Base-by-base conservation (phyloP, 2,797 vertebrate genomes). In the Acanthiza pusilla region DNA sequence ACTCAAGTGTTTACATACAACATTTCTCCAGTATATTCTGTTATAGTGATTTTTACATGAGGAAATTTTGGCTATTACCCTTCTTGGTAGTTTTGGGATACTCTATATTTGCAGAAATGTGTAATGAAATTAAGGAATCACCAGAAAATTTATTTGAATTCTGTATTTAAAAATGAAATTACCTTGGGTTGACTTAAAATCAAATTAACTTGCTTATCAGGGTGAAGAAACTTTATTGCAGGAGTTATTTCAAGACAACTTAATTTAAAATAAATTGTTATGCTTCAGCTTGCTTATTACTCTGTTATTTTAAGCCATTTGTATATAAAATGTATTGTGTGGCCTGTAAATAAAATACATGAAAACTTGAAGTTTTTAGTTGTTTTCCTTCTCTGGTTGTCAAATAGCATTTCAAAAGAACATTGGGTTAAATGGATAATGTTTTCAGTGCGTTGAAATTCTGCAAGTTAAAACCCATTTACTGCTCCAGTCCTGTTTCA, bases 291-390 rank as follows among this genome's bases (percentile, higher is more conserved):
- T 96, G 93, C 93, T 96, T 97, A 94, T 96, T 97, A 94, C 30
- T 95, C 88, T 90, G 93, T 97, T 96, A 94, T 94, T 96, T 96
- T 96, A 97, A 97, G 96, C 96, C 96, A 97, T 97, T 94, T 97
- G 96, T 97, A 97, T 91, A 96, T 97, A 96, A 93, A 94, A 94
- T 97, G 96, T 96, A 96, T 94, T 90, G 94, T 96, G 96, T 13
- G 2, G 89, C 91, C 93, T 97, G 96, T 96, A 97, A 97, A 96
- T 97, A 97, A 97, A 97, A 93, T 74, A 90, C 67, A n/a, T 91
- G 80, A 94, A 93, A 95, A 85, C 74, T 80, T n/a, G 29, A 93
- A 73, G 67, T 22, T 17, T 88, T 90, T 30, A 20, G 5, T 77
- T 45, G 74, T 93, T 89, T 91, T 94, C 57, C 34, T 57, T 95